These are phyloP conservation scores for Mesocricetus auratus DNA, from an alignment of 2,113 vertebrate species.

Conservation along the genomic window DNA sequence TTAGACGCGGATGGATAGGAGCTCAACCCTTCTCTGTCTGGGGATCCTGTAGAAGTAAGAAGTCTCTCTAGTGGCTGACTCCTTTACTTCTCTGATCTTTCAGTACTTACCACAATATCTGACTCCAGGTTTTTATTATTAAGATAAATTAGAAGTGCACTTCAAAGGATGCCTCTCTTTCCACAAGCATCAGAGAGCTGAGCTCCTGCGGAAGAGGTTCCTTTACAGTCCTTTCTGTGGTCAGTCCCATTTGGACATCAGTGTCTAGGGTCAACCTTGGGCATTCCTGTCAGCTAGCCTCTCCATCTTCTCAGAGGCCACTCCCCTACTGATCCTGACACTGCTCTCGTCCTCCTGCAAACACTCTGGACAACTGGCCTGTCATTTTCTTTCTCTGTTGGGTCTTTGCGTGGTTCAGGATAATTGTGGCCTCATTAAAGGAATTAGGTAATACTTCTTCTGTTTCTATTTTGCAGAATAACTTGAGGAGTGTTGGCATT, in stretches of 20 bases:
- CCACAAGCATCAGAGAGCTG: background rate
- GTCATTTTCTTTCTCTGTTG: background rate
- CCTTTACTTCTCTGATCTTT: no score
- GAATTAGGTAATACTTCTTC: background rate
- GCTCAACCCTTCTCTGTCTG: no score
- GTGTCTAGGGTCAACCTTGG: background rate
- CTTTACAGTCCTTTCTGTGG: background rate
- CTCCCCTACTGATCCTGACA: background rate
- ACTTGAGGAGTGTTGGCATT: no score
- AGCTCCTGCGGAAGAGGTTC: background rate
- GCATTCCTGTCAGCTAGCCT: background rate
- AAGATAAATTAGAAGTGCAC: no score
- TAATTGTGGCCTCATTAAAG: background rate
- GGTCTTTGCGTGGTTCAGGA: background rate
- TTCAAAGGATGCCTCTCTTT: no score
- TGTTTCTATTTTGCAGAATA: background rate
- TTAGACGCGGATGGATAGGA: no score
- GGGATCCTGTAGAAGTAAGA: no score
- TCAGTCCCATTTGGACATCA: background rate
- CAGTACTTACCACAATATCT: no score
- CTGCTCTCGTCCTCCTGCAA: background rate
- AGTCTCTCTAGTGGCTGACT: no score
- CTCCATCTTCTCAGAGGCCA: background rate
- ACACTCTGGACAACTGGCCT: background rate
- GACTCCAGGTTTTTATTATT: no score